Base-by-base conservation (phyloP, 1,140 invertebrate genomes). In the Atta colombica region DNA sequence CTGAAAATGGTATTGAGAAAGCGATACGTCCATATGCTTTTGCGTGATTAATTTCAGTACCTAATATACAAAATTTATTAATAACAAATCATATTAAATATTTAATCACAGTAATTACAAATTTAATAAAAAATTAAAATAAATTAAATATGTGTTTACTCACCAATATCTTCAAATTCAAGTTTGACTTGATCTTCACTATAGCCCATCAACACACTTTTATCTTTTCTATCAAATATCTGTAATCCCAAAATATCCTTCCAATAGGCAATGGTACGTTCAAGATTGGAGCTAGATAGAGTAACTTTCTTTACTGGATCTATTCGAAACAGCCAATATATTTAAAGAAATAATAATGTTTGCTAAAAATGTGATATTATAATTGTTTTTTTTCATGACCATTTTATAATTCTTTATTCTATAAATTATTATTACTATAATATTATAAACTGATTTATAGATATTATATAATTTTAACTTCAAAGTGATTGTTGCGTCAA, bases 21-120 rank as follows among this genome's bases (percentile, higher is more conserved):
- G 99, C 99, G 91, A 99, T 98, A 77, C 99, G 96, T 14, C 99
- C 99, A 96, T 98, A 99, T 3, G 98, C 98, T 93, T 98, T 97
- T n/a, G 97, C 98, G 91, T 98, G 97, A 93, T 99, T 96, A 2
- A 99, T 95, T 53, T 96, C 94, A 72, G 94, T 95, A 61, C 96
- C 96, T 97, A 93, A 35, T 6, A 63, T 7, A 58, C 10, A 78
- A 6, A 85, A 45, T 58, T 80, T 31, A 60, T 80, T 39, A 78
- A 88, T 74, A 77, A 78, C 68, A 69, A 78, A 65, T 61, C 75
- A 91, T 35, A 71, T 49, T 71, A 28, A 28, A 82, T 85, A 58
- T 31, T 35, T 68, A n/a, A 16, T 21, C 28, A 6, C 16, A 2
- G 7, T 81, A 81, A 28, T 55, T 45, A 25, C 12, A n/a, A 69